Base-by-base conservation (phyloP, 1,140 invertebrate genomes). In the Pseudomyrmex dendroicus region DNA sequence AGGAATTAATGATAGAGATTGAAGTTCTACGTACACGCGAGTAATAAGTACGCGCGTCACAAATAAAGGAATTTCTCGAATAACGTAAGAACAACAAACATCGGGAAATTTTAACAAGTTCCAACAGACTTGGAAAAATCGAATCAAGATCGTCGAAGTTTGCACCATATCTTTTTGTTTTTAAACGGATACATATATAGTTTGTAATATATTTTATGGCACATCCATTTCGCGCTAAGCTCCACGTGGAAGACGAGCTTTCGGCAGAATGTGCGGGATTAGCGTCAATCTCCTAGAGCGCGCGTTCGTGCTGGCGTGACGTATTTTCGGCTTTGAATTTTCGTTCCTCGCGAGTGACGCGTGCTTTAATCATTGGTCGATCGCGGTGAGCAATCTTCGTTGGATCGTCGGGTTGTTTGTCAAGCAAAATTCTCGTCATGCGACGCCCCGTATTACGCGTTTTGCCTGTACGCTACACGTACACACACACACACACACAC, bases 361-460 rank as follows among this genome's bases (percentile, higher is more conserved):
- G 57, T 70, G 73, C 56, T 72, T 76, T 84, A 86, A 84, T 86
- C 86, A 82, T 77, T 62, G 68, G 67, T 73, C 86, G 74, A 89
- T 89, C 83, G 73, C 54, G 62, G 83, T 84, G 76, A 82, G 85
- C 89, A 89, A 90, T 91, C 89, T 91, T 89, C 86, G 68, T 35
- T 73, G 77, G 85, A 90, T 88, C 85, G 66, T 62, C 68, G 84
- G 57, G 9, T 89, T 91, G 90, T 90, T 91, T 85, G 88, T 87
- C 80, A 84, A 91, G 84, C 64, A 56, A 84, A 90, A 91, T 91
- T 84, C 86, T 76, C 82, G 66, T 61, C 76, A 72, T 22, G 17
- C 17, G 66, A 61, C 66, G 54, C 2, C 5, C 35, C 35, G 35
- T 35, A 0, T 35, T 35, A 35, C 35, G 35, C 35, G 35, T 35